Conservation (phyloP, 2,113 vertebrate genomes). For the Rhinolophus sinicus region DNA sequence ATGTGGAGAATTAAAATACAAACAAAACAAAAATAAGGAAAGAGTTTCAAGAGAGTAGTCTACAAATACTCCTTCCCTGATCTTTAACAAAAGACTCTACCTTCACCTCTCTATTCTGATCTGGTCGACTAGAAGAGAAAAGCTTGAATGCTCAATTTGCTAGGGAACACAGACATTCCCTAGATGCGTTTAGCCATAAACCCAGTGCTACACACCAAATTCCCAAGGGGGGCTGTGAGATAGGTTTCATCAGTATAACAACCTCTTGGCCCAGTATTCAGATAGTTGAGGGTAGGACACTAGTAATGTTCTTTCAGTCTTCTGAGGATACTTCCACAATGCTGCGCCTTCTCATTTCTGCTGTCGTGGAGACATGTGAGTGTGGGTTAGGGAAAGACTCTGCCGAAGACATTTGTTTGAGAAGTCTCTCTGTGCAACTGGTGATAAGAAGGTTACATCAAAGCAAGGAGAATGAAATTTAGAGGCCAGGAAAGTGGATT, state of each 20-base stretch:
- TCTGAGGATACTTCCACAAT: not conserved
- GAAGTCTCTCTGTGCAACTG: not conserved
- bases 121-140: not conserved
- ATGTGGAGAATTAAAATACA: not conserved
- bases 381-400: not conserved
- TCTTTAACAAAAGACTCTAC: not conserved
- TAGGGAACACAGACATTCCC: not conserved
- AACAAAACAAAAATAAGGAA: not conserved
- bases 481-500: not conserved
- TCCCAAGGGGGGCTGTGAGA: not conserved
- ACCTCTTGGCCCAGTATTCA: not conserved
- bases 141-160: not conserved
- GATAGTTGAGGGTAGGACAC: not conserved
- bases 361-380: slow-evolving; percentile 49
- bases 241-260: not conserved
- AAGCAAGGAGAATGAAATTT: not conserved
- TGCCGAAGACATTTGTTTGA: not conserved
- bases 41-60: not conserved
- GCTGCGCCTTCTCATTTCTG: not conserved
- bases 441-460: not conserved
- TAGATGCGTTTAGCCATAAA: not conserved
- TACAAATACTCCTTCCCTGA: not conserved
- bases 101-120: not conserved
- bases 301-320: not conserved
- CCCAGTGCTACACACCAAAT: not conserved